These are phyloP conservation scores for Metopolophium dirhodum DNA, from an alignment of 1,140 invertebrate species.

Conservation along the genomic window DNA sequence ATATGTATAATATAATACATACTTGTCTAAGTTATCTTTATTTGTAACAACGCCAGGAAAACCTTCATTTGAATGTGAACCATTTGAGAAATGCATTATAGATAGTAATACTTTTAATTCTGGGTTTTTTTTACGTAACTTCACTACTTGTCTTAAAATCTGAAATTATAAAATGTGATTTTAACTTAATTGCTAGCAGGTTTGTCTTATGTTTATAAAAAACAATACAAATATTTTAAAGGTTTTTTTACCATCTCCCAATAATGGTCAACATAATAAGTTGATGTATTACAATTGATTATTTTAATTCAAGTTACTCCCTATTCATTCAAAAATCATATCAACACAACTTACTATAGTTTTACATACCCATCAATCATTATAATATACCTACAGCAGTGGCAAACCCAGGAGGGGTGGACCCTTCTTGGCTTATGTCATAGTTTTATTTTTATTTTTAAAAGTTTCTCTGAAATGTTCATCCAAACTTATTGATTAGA, in stretches of 20 bases:
- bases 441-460: too few species aligned
- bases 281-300: not conserved
- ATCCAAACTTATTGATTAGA: too few species aligned
- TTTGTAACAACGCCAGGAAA: slow-evolving; percentile 58
- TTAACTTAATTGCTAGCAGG: not conserved
- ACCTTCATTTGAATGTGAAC: slow-evolving; percentile 39
- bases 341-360: not conserved
- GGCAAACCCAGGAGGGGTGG: too few species aligned
- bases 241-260: not conserved
- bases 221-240: not conserved
- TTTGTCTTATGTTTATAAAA: not conserved
- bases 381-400: too few species aligned
- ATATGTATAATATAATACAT: slow-evolving; percentile 65
- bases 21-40: slow-evolving; percentile 62
- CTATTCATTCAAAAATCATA: not conserved
- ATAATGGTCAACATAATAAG: not conserved
- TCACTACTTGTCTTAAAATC: slow-evolving; percentile 47
- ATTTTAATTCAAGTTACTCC: not conserved
- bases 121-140: slow-evolving; percentile 25
- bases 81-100: slow-evolving; percentile 46
- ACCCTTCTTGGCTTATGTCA: too few species aligned
- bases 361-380: not conserved
- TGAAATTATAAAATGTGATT: slow-evolving; percentile 20
- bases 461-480: too few species aligned
- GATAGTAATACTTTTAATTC: slow-evolving; percentile 42